Conservation (phyloP, 2,888 invertebrate species). For the Dendrolimus houi region DNA sequence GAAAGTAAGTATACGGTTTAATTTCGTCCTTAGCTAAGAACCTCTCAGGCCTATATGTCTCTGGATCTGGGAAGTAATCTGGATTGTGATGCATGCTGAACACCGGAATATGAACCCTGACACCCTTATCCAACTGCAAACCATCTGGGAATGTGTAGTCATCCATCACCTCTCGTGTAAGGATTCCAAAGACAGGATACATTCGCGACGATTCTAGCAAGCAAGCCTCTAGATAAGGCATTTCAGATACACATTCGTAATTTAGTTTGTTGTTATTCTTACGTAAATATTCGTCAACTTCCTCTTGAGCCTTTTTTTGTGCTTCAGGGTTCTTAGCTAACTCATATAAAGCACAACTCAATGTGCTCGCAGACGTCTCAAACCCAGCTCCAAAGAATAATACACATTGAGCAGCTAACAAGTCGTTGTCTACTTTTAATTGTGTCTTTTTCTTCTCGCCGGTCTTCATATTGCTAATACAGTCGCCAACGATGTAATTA, state of each 20-base stretch:
- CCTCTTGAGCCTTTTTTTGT: slow-evolving; percentile 26
- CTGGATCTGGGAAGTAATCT: slow-evolving; percentile 42
- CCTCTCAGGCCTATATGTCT: slow-evolving; percentile 41
- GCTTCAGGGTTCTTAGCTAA: slow-evolving; percentile 32
- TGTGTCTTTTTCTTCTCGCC: slow-evolving; percentile 21
- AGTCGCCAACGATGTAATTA: slow-evolving; percentile 32
- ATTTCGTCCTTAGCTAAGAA: slow-evolving; percentile 37
- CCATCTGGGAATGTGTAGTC: slow-evolving; percentile 43
- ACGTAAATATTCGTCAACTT: slow-evolving; percentile 32
- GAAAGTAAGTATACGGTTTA: slow-evolving; percentile 42
- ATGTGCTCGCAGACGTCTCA: slow-evolving; percentile 39
- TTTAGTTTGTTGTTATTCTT: slow-evolving; percentile 24
- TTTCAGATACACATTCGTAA: slow-evolving; percentile 31
- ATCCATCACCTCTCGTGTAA: slow-evolving; percentile 42
- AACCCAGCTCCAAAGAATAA: slow-evolving; percentile 58
- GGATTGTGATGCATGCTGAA: slow-evolving; percentile 42
- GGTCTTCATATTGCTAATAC: slow-evolving; percentile 27
- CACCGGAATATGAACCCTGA: slow-evolving; percentile 47
- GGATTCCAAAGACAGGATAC: slow-evolving; percentile 40
- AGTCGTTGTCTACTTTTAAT: slow-evolving; percentile 43
- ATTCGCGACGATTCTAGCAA: slow-evolving; percentile 38
- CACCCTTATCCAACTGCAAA: slow-evolving; percentile 34
- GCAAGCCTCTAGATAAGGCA: slow-evolving; percentile 37
- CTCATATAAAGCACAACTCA: slow-evolving; percentile 32
- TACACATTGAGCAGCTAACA: slow-evolving; percentile 70